A percentile compares a stretch with the other conserved stretches of the same genome.
Conservation (phyloP, 2,888 invertebrate genomes). For the Drosophila helvetica region DNA sequence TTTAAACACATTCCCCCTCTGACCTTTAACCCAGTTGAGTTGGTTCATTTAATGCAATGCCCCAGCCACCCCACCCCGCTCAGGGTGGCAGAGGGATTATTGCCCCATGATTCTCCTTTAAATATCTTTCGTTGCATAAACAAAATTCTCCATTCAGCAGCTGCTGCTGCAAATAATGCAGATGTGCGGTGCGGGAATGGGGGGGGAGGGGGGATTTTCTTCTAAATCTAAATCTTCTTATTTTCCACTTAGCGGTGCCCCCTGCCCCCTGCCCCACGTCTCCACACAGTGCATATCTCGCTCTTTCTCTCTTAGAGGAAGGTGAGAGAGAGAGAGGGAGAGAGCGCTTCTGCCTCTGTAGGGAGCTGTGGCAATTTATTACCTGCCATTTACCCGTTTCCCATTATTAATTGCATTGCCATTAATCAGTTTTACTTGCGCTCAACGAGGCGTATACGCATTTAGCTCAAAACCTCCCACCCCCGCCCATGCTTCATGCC, state of each 20-base stretch:
- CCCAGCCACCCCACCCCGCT: neutral
- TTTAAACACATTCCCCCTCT: slow-evolving; percentile 7
- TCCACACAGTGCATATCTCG: neutral
- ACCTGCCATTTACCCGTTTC: slow-evolving; percentile 75
- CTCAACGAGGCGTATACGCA: slow-evolving; percentile 72
- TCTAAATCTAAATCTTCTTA: neutral
- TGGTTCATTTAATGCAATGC: slow-evolving; percentile 13
- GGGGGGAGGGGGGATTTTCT: neutral
- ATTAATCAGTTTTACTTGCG: slow-evolving; percentile 75
- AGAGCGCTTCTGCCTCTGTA: slow-evolving; percentile 17
- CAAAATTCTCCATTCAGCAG: neutral
- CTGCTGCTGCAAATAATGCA: neutral
- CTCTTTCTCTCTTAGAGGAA: neutral
- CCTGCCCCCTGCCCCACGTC: neutral
- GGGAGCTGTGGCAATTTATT: slow-evolving; percentile 69
- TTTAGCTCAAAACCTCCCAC: slow-evolving; percentile 3
- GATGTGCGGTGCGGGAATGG: neutral
- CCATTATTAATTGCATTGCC: slow-evolving; percentile 76
- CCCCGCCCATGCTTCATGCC: neutral
- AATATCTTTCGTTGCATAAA: neutral
- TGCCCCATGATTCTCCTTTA: neutral
- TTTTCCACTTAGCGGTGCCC: neutral
- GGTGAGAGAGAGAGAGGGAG: too few relatives aligned
- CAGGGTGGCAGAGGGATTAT: neutral
- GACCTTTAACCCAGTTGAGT: slow-evolving; percentile 31